Evolutionary conservation across 2,797 vertebrate species (phyloP).

Genomic region (Rhinichthys osculus): DNA sequence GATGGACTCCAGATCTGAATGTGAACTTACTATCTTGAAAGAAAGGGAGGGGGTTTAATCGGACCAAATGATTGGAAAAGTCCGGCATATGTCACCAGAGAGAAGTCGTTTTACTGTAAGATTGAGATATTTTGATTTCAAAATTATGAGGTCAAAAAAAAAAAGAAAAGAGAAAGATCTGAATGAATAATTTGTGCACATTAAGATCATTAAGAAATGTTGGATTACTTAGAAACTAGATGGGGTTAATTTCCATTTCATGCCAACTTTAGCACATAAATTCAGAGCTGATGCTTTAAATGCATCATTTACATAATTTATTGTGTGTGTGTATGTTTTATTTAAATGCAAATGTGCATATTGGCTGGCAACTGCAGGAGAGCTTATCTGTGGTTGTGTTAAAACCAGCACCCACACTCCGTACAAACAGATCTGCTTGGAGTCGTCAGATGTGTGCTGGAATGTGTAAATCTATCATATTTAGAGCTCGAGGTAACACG

Average conservation of each 20-base stretch:
- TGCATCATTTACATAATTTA: not conserved
- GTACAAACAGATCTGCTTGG: conserved; percentile 50
- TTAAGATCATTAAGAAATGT: not conserved
- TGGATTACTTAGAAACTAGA: not conserved
- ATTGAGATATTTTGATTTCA: not conserved
- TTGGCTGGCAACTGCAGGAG: not conserved
- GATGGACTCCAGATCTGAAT: not conserved
- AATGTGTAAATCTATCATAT: conserved; percentile 22
- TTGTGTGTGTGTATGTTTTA: not conserved
- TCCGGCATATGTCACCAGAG: too few relatives aligned
- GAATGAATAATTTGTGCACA: not conserved
- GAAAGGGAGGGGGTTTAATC: not conserved
- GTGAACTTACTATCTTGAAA: not conserved
- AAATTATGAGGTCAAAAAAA: not conserved
- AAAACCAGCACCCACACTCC: conserved; percentile 47
- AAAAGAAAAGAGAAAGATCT: not conserved
- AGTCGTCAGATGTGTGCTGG: conserved; percentile 49
- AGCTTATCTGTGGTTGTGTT: not conserved
- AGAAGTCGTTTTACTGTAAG: not conserved
- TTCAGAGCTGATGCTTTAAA: not conserved
- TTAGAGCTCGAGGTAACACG: conserved; percentile 65
- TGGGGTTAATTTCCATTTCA: not conserved
- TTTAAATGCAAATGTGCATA: not conserved
- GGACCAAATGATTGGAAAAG: not conserved
- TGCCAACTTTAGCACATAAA: not conserved